Evolutionary conservation across 2,113 vertebrate species (phyloP), one percentile per base, ranked within the genome.

Genomic region (Melierax canorus): DNA sequence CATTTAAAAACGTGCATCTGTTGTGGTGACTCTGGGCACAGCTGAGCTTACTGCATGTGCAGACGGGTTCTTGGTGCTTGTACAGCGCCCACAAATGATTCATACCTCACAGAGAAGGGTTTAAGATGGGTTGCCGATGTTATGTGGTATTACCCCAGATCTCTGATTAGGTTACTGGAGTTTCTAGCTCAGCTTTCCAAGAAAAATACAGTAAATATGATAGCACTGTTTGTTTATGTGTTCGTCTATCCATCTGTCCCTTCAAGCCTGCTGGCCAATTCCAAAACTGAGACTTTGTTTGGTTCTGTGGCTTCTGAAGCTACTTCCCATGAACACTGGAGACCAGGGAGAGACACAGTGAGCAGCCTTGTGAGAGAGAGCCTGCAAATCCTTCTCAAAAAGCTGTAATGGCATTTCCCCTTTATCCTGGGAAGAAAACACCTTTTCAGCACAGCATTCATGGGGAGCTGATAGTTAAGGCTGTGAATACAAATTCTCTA

Each of bases 191-290:
- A 68, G 34, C 36, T 93, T 96, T 90, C 82, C 82, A 90, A 92
- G 92, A 76, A 93, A 94, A 96, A 86, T 7, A n/a, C 14, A 43
- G n/a, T 55, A 87, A 82, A 80, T 75, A 56, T 8, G 27, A 92
- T 39, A 86, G 34, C 15, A 43, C 18, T 56, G 48, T 51, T 94
- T 30, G 7, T 89, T 90, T 82, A 63, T 75, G 11, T 24, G 34
- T 88, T 60, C 76, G 34, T 64, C 8, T 18, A 27, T 73, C 78
- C 27, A 60, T 88, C 64, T 68, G n/a, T 88, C 36, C 55, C 62
- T 48, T 88, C 63, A 60, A 82, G 24, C 39, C 53, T 75, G 15
- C 29, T 72, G 51, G 43, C 29, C 78, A 90, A 17, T 56, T 94
- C 50, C 30, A 79, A 71, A 92, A 69, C 14, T 8, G 43, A 68